Evolutionary conservation across 1,140 invertebrate species (phyloP).

Genomic region (Drosophila sp.): DNA sequence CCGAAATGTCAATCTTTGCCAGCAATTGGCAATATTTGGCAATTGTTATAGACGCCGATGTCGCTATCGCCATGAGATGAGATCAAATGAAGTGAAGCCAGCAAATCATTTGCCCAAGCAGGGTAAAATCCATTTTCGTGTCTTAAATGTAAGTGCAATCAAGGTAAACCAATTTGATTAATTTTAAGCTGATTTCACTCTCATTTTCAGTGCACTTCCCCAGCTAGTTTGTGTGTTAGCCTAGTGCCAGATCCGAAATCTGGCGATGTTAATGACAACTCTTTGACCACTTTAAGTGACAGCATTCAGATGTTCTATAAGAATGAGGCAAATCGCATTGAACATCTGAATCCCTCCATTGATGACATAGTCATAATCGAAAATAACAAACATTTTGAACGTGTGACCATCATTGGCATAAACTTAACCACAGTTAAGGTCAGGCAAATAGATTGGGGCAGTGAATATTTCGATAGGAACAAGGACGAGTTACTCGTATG

Average conservation of each 20-base stretch:
- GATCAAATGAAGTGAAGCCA: conserved; percentile 4
- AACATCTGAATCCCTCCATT: conserved; percentile 9
- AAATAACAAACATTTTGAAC: conserved; percentile 31
- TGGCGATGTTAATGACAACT: not conserved
- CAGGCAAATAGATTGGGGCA: conserved; percentile 46
- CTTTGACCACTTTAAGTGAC: conserved; percentile 22
- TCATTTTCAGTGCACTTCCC: conserved; percentile 4
- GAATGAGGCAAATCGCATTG: not conserved
- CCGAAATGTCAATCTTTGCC: conserved; percentile 10
- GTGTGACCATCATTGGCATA: conserved; percentile 12
- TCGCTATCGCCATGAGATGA: conserved; percentile 36
- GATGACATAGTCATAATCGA: conserved; percentile 28
- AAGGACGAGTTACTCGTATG: conserved; percentile 41
- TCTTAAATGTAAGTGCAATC: conserved; percentile 41
- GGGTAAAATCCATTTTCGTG: conserved; percentile 31
- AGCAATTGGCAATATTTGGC: conserved; percentile 31
- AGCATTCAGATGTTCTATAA: conserved; percentile 38
- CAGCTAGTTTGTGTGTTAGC: not conserved
- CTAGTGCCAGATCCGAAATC: not conserved
- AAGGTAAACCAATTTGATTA: not conserved
- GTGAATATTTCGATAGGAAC: not conserved
- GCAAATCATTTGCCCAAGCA: not conserved
- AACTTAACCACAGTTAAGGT: conserved; percentile 24
- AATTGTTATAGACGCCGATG: conserved; percentile 38
- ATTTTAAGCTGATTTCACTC: not conserved